Conservation (phyloP, 1,140 invertebrate species). For the Bombus impatiens region DNA sequence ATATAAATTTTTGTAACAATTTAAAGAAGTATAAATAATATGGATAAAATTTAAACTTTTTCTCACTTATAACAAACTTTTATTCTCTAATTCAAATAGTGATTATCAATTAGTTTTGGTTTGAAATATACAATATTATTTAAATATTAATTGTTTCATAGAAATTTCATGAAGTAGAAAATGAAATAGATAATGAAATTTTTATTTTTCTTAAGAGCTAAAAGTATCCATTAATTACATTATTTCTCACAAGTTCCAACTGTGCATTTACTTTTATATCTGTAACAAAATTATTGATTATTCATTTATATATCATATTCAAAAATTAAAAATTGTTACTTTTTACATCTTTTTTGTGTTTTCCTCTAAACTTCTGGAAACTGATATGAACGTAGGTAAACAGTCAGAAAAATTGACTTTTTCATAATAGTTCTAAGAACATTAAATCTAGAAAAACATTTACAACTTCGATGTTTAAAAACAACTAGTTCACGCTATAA, state of each 20-base stretch:
- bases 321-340: not conserved
- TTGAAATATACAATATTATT: not conserved
- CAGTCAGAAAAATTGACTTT: not conserved
- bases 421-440: slow-evolving; percentile 1
- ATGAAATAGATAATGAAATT: not conserved
- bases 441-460: not conserved
- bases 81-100: not conserved
- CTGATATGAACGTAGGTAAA: not conserved
- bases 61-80: not conserved
- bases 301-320: not conserved
- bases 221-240: slow-evolving; percentile 20
- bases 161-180: not conserved
- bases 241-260: slow-evolving; percentile 63
- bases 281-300: not conserved
- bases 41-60: not conserved
- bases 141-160: not conserved
- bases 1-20: not conserved
- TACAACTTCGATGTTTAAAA: not conserved
- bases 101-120: not conserved
- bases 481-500: slow-evolving; percentile 28
- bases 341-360: not conserved
- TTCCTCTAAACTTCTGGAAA: not conserved
- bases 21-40: not conserved
- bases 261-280: not conserved
- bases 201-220: not conserved